Evolutionary conservation across 1,140 invertebrate genomes (phyloP), one percentile per base, ranked within the genome.

Genomic region (Neocloeon triangulifer): DNA sequence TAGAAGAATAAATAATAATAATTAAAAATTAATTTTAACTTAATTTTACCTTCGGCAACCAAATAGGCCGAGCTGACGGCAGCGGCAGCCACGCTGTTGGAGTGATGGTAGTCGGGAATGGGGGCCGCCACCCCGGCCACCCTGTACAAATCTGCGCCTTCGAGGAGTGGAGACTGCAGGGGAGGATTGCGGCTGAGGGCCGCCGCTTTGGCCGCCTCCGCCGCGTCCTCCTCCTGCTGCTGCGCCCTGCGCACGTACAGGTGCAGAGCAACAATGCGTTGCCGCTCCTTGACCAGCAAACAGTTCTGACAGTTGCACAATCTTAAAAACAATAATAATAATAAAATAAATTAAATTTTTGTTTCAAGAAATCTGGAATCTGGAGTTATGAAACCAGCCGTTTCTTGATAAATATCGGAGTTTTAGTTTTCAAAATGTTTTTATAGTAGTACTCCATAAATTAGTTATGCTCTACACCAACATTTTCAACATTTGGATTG

Each of bases 281-380:
- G 57, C 20, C 55, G 35, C 35, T 58, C 51, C 3, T 51, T 55
- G 31, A 62, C 62, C 4, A 65, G 44, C 32, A 53, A 53, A 41
- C 62, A 66, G 42, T 62, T 61, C 3, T 50, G 43, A 43, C 62
- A 64, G n/a, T 41, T 39, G 39, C 61, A 64, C 35, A 53, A 42
- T 34, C 53, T 56, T n/a, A n/a, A n/a, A n/a, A n/a, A n/a, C n/a
- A n/a, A n/a, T n/a, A n/a, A n/a, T n/a, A n/a, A n/a, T n/a, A n/a
- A n/a, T n/a, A n/a, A n/a, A n/a, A n/a, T n/a, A n/a, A n/a, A n/a
- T n/a, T n/a, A n/a, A n/a, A n/a, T n/a, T n/a, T n/a, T n/a, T n/a
- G n/a, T n/a, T n/a, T n/a, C n/a, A n/a, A n/a, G n/a, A n/a, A n/a
- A n/a, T n/a, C n/a, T n/a, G n/a, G n/a, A n/a, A n/a, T n/a, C n/a